phyloP scores from a whole-genome alignment of 2,797 vertebrate genomes.

The Mormyrops boulengeri region DNA sequence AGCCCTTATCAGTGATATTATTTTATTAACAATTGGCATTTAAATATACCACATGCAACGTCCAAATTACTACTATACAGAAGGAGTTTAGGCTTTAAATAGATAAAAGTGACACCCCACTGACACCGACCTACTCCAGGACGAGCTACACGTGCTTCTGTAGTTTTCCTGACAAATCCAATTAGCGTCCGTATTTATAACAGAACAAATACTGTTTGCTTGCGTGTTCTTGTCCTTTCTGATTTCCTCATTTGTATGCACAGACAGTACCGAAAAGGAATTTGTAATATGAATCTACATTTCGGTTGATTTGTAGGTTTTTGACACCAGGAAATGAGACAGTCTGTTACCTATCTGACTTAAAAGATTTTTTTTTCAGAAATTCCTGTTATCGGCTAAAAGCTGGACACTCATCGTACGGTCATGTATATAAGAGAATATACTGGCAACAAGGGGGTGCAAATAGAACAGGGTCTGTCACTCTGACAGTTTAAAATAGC shows the following conservation, averaged over 20 bases:
- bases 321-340: neutral
- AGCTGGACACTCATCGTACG: neutral
- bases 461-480: slow-evolving; percentile 25
- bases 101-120: slow-evolving; percentile 18
- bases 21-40: neutral
- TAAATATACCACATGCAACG: neutral
- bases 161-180: neutral
- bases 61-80: neutral
- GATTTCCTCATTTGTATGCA: neutral
- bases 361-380: neutral
- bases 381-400: neutral
- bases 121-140: neutral
- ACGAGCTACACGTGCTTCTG: neutral
- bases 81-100: slow-evolving; percentile 11
- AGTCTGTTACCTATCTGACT: neutral
- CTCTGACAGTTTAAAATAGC: slow-evolving; percentile 36
- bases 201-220: neutral
- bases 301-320: neutral
- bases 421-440: slow-evolving; percentile 9
- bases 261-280: neutral
- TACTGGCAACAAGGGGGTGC: slow-evolving; percentile 28
- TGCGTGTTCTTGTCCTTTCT: neutral
- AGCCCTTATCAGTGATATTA: neutral
- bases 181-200: neutral
- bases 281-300: neutral